These are phyloP conservation scores for Pteria penguin DNA, from an alignment of 2,888 invertebrate species.

Conservation along the genomic window DNA sequence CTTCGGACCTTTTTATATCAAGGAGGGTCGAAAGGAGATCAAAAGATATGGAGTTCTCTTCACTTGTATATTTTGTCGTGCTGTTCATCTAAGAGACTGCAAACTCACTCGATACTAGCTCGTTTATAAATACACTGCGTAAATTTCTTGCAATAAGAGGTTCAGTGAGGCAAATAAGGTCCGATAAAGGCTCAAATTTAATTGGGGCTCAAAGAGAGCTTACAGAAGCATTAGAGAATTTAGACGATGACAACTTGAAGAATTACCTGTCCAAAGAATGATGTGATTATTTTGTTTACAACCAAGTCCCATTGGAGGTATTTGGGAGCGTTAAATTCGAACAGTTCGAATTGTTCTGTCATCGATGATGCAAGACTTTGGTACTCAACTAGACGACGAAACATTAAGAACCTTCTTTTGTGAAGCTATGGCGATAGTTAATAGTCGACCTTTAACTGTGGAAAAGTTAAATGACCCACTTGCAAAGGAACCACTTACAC, in stretches of 20 bases:
- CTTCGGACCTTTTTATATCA: slow-evolving; percentile 66
- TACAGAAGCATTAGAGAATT: background rate
- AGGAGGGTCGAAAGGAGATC: slow-evolving; percentile 52
- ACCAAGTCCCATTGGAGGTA: slow-evolving; percentile 61
- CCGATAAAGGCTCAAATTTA: background rate
- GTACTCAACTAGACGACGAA: slow-evolving; percentile 44
- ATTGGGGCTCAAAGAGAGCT: background rate
- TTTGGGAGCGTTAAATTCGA: slow-evolving; percentile 63
- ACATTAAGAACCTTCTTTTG: slow-evolving; percentile 44
- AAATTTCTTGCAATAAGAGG: background rate
- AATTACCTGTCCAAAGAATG: background rate
- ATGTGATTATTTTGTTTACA: background rate
- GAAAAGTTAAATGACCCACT: slow-evolving; percentile 41
- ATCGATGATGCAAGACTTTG: slow-evolving; percentile 32
- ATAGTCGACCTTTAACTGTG: slow-evolving; percentile 49
- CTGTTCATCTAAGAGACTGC: slow-evolving; percentile 68
- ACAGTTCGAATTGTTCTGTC: slow-evolving; percentile 49
- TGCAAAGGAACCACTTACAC: slow-evolving; percentile 47
- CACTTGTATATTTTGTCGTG: slow-evolving; percentile 69
- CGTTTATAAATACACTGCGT: slow-evolving; percentile 52
- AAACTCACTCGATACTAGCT: slow-evolving; percentile 49
- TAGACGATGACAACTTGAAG: background rate
- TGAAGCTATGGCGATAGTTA: slow-evolving; percentile 49
- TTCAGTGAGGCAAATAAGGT: background rate
- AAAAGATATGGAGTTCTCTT: slow-evolving; percentile 74